Evolutionary conservation across 2,113 vertebrate species (phyloP), one percentile per base, ranked within the genome.

Genomic region (Oreochromis tanganicae): DNA sequence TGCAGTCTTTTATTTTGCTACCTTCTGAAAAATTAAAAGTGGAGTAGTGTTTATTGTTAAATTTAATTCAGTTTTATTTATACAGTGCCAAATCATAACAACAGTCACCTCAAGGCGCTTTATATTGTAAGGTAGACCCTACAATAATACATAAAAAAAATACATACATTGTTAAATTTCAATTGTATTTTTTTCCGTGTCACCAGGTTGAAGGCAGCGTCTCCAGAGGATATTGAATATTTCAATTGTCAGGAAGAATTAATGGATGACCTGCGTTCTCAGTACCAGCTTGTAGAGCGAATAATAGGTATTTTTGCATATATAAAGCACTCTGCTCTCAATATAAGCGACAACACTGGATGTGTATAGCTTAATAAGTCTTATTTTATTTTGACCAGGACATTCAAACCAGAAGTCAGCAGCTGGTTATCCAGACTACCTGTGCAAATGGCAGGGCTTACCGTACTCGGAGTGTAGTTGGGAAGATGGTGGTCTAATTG

Each of bases 401-500:
- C 98, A 99, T 97, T 99, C 98, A 68, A 99, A 99, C 96, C 98
- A 99, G 92, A 99, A 99, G 92, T 99, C 98, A 43, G 98, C 97
- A 0, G 98, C 98, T 56, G 99, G 99, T 82, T 99, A 97, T 95
- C 99, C 99, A 78, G 99, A 99, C 94, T 99, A 99, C 93, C 97
- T 99, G n/a, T 99, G 98, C 93, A 99, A 99, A 88, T 99, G 98
- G 98, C 99, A 99, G 83, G 98, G 99, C 57, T 96, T 99, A 71
- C 96, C 99, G 2, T 99, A 99, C 84, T 99, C 98, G 0, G 99
- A 99, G 73, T 99, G 98, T 92, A 99, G 98, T 95, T 99, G 99
- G 99, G 99, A 99, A 93, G 99, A 99, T 68, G 99, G 99, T 3
- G 98, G 97, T 81, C 97, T 99, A 80, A 98, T 99, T 84, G 95